These are phyloP conservation scores for Hypotaenidia okinawae DNA, from an alignment of 2,797 vertebrate genomes.

Conservation along the genomic window DNA sequence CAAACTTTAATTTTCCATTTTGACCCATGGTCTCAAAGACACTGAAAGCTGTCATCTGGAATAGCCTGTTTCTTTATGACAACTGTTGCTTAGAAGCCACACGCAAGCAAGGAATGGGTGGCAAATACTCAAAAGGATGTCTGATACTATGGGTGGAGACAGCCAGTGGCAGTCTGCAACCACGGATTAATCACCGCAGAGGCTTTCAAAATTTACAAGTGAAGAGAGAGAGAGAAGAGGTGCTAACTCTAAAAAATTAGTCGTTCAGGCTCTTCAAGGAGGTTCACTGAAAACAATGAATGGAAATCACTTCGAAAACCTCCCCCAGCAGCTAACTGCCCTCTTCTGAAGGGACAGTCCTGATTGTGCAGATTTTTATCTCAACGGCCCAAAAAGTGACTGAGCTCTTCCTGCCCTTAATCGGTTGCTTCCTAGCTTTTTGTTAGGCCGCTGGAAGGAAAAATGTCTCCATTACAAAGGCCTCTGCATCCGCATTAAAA, in stretches of 20 bases:
- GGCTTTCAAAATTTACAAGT: constrained; percentile 47
- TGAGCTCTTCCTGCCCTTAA: constrained; percentile 50
- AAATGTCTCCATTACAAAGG: constrained; percentile 34
- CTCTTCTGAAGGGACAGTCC: constrained; percentile 12
- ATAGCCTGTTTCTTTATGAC: constrained; percentile 35
- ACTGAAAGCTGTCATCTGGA: constrained; percentile 26
- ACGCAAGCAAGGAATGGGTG: constrained; percentile 3
- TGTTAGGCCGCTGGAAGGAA: constrained; percentile 41
- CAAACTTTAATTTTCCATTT: constrained; percentile 39
- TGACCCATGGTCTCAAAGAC: constrained; percentile 47
- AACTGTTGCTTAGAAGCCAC: constrained; percentile 41
- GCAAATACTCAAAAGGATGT: constrained; percentile 27
- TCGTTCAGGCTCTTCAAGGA: constrained; percentile 29
- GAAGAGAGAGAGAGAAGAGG: constrained; percentile 12
- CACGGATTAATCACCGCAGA: constrained; percentile 27
- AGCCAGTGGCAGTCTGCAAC: constrained; percentile 34
- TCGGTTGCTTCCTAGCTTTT: constrained; percentile 34
- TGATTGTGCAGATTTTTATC: constrained; percentile 52
- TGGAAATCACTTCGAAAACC: constrained; percentile 48
- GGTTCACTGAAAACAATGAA: constrained; percentile 32
- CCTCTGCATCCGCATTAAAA: not conserved
- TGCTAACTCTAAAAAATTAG: not conserved
- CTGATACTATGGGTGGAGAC: constrained; percentile 14
- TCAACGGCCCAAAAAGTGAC: constrained; percentile 32
- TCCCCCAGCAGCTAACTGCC: not conserved